Evolutionary conservation across 2,113 vertebrate genomes (phyloP).

Genomic region (Tenrec ecaudatus): DNA sequence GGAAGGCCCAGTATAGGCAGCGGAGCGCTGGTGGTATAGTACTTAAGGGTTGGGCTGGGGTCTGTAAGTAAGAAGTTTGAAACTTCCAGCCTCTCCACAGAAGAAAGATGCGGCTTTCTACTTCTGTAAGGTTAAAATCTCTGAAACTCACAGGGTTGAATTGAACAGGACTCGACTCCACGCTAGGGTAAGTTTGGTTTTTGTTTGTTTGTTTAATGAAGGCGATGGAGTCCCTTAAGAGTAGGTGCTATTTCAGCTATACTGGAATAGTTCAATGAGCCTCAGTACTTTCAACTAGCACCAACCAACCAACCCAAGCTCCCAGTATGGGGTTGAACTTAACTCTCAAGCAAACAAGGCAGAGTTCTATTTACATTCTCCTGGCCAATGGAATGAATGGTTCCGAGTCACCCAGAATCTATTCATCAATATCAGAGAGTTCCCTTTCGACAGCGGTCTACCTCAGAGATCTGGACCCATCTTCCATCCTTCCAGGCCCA

Average conservation of each 20-base stretch:
- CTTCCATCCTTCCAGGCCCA: neutral
- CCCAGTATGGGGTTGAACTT: neutral
- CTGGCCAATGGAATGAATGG: accelerated
- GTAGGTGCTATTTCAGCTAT: neutral
- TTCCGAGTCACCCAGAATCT: neutral
- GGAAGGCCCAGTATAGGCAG: neutral
- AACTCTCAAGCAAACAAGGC: neutral
- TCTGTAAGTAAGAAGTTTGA: no score
- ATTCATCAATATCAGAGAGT: neutral
- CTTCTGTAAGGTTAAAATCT: no score
- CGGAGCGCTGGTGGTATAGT: no score
- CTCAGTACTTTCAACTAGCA: no score
- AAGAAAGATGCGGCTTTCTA: no score
- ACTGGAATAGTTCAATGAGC: neutral
- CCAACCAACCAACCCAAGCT: neutral
- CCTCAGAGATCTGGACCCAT: neutral
- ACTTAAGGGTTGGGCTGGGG: no score
- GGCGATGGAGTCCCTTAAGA: neutral
- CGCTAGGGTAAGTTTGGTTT: no score
- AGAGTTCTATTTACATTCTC: neutral
- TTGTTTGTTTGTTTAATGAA: neutral
- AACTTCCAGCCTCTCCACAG: no score
- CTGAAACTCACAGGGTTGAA: no score
- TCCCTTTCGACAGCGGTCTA: neutral
- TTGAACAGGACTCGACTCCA: no score